These are phyloP conservation scores for Hydrotaea diabolus DNA, from an alignment of 2,888 invertebrate species.

Conservation along the genomic window DNA sequence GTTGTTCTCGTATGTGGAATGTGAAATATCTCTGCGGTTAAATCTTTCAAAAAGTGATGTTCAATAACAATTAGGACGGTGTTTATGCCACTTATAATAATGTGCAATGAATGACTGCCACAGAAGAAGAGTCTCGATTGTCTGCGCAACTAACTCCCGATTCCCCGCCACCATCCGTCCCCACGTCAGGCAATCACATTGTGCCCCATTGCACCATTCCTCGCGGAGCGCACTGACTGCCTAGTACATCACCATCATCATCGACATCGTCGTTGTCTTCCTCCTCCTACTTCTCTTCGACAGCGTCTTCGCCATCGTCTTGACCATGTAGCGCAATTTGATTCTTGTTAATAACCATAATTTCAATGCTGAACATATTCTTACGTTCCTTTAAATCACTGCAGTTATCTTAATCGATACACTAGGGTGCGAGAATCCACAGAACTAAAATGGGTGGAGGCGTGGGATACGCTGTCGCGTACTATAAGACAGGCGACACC, in stretches of 20 bases:
- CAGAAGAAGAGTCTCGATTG: not conserved
- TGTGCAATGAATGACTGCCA: conserved; percentile 67
- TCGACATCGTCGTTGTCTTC: not conserved
- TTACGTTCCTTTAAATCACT: conserved; percentile 63
- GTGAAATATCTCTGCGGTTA: conserved; percentile 1
- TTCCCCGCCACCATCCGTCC: not conserved
- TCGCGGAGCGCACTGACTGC: not conserved
- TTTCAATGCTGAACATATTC: conserved; percentile 62
- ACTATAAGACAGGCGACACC: conserved; percentile 63
- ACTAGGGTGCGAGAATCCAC: conserved; percentile 66
- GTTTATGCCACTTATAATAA: conserved; percentile 68
- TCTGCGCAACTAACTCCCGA: too few relatives aligned
- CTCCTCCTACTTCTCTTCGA: not conserved
- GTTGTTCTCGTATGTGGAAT: not conserved
- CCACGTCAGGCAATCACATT: conserved; percentile 11
- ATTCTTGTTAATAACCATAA: conserved; percentile 68
- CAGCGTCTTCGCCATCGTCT: not conserved
- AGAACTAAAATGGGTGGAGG: conserved; percentile 65
- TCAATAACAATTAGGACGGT: conserved; percentile 68
- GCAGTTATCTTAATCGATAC: conserved; percentile 68
- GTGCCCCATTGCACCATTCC: not conserved
- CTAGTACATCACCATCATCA: not conserved
- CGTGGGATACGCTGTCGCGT: conserved; percentile 67
- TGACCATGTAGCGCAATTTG: conserved; percentile 59
- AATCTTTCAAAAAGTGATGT: conserved; percentile 54